Base-by-base conservation (phyloP, 2,113 vertebrate genomes). In the Cacatua alba region DNA sequence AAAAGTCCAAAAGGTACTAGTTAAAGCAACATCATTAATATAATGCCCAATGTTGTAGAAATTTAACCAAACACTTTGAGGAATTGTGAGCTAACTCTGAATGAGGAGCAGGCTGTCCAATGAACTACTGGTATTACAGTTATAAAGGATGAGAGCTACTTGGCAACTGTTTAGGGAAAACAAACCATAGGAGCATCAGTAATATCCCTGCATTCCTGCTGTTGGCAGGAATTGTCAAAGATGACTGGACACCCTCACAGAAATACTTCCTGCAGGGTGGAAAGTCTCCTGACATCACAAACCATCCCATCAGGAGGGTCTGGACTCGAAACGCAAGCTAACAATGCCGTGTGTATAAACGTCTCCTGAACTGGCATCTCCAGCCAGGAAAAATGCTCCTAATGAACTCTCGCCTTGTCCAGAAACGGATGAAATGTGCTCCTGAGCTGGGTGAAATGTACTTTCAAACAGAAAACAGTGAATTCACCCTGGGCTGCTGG, bases 101-200 rank as follows among this genome's bases (percentile, higher is more conserved):
- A 74, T 70, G 77, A 79, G 44, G 75, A 93, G 39, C 28, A 87
- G 81, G 46, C 53, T 1, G 3, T 44, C 70, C 81, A 72, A 11
- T 46, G 49, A 86, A 65, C 74, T 67, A 10, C 76, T 49, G 69
- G 46, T 64, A n/a, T 46, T 55, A 51, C 44, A 86, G 46, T 26
- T 77, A 87, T 72, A 48, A 53, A 71, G 33, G 49, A 59, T 39
- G 70, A 92, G 84, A 93, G 53, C n/a, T 62, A 62, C 87, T 49
- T 72, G 70, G 81, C 89, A 90, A 60, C 19, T 87, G 55, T 75
- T 77, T 51, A 64, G 83, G 63, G 70, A 85, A 92, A 95, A 85
- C 14, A 80, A 94, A 77, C 76, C 63, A 46, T 31, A 75, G 28
- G 53, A 86, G 43, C 3, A 5, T 71, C 35, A 60, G 87, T 41